Conservation (phyloP, 2,888 invertebrate genomes). For the Scaptomyza tumidula region DNA sequence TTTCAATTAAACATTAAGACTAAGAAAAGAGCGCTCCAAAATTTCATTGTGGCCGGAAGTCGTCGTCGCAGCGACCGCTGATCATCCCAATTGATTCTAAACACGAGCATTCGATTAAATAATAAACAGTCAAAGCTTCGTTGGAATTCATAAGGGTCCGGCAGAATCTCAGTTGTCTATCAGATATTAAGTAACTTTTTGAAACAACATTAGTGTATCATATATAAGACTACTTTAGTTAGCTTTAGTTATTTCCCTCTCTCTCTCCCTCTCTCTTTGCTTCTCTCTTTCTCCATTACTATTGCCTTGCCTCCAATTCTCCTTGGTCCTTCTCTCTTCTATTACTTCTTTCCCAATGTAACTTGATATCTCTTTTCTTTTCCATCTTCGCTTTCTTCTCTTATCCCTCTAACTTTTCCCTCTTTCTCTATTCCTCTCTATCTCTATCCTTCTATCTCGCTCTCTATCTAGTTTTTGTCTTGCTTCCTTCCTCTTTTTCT, state of each 20-base stretch:
- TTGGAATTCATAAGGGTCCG: conserved; percentile 35
- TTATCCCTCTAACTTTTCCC: too few relatives aligned
- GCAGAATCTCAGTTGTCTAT: not conserved
- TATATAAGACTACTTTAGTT: too few relatives aligned
- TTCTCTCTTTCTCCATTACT: too few relatives aligned
- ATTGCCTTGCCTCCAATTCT: not conserved
- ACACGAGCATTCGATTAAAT: conserved; percentile 3
- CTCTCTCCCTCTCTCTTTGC: too few relatives aligned
- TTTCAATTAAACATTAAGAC: conserved; percentile 43
- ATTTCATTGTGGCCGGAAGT: conserved; percentile 32
- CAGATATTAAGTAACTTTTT: conserved; percentile 2
- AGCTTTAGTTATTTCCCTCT: too few relatives aligned
- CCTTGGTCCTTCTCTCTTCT: not conserved
- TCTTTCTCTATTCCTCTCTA: too few relatives aligned
- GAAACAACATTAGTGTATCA: not conserved
- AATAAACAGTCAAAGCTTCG: not conserved
- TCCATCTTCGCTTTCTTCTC: too few relatives aligned
- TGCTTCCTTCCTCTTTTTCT: not conserved
- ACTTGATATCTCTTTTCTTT: too few relatives aligned
- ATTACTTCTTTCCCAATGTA: not conserved
- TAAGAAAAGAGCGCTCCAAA: conserved; percentile 7
- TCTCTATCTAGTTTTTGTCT: too few relatives aligned
- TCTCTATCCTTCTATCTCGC: too few relatives aligned
- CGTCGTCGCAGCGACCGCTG: conserved; percentile 18
- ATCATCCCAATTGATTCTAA: conserved; percentile 36